Base-by-base conservation (phyloP, 1,140 invertebrate genomes). In the Nasonia vitripennis region DNA sequence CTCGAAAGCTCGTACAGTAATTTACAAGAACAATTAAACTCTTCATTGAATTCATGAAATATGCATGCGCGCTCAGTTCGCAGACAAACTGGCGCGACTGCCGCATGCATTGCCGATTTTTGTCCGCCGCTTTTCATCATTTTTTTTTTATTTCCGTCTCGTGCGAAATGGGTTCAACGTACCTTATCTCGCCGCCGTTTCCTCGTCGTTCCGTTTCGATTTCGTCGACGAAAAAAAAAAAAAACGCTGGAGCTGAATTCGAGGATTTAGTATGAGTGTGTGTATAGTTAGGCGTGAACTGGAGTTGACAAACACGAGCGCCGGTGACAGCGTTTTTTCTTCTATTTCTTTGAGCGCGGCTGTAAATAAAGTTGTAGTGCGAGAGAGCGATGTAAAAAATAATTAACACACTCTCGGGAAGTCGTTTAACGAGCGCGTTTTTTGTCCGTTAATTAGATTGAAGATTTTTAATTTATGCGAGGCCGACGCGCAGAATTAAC, bases 11-110 rank as follows among this genome's bases (percentile, higher is more conserved):
- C 68, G 74, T 79, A 85, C 55, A 62, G 55, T 85, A 85, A 85
- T 85, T 80, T 85, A 85, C 83, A 85, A 81, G 78, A 85, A 85
- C 83, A 85, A 85, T 85, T 85, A 85, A 74, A 81, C 78, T 75
- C 78, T 85, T 81, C 71, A 85, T 85, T 85, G 83, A 85, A 80
- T 81, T 81, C 78, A 80, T 85, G 78, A 85, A 85, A 85, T 81
- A 85, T 84, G 75, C 41, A 78, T 80, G 71, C 7, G 51, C 48
- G 20, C 41, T 77, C 17, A 9, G 41, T 77, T 34, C 3, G n/a
- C 83, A 37, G 79, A 81, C 68, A 73, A 71, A 78, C 67, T 51
- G 14, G 34, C 17, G 41, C 45, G 45, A 31, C 20, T 23, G 45
- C 74, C 27, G 41, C 9, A 20, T 68, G 23, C 27, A 70, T 78